Base-by-base conservation (phyloP, 2,113 vertebrate genomes). In the Spea multiplicata region DNA sequence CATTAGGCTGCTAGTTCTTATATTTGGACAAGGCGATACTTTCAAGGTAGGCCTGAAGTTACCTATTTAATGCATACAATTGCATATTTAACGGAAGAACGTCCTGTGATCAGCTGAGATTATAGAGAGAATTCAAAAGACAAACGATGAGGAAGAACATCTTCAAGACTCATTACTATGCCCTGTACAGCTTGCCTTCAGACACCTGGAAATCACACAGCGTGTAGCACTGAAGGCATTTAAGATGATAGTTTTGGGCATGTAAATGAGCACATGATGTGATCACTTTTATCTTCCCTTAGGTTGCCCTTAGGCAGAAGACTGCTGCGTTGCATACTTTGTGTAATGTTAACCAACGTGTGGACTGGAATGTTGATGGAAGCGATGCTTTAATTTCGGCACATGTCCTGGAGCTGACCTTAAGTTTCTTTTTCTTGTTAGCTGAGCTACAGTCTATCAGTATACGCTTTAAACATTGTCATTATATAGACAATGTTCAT, bases 161-260 rank as follows among this genome's bases (percentile, higher is more conserved):
- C 72, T 62, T 73, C 30, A 48, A 45, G 49, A 30, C 62, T 67
- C 64, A 67, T 75, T 75, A 10, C 3, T 75, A 75, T 75, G 64
- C 74, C 64, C 73, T 13, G 74, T 64, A 53, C 48, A 66, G 64
- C 13, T 49, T 44, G 14, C 49, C 46, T 44, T 13, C 62, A 66
- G 73, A 75, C 62, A 75, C 74, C 74, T 75, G 74, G 44, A 75
- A 55, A 67, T 75, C 74, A 67, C 64, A 75, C 73, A 65, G 48
- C 66, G 64, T 66, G 74, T 49, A 8, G 17, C 30, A 44, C 30
- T 49, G 9, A 50, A 65, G 45, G 73, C 61, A 5, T 75, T 75
- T 53, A 66, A 12, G 9, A n/a, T 75, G 74, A 75, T 75, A 50
- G 49, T 45, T 55, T 66, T 53, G 49, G 64, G 64, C 74, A 75